These are phyloP conservation scores for Xiphorhynchus erythropygius DNA, from an alignment of 2,797 vertebrate species.

Conservation along the genomic window DNA sequence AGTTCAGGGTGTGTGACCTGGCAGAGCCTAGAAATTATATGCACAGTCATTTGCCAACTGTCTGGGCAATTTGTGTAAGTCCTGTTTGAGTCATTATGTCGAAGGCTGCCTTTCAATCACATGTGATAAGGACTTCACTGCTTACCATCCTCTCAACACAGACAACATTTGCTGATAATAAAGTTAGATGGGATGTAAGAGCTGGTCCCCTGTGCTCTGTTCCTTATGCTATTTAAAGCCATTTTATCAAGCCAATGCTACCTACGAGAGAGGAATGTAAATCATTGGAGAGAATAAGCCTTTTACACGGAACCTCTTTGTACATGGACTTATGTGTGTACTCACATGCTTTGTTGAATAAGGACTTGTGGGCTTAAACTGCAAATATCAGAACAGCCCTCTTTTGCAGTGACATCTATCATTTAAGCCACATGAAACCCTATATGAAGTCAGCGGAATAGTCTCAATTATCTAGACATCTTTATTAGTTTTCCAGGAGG, in stretches of 20 bases:
- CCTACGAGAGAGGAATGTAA: background rate
- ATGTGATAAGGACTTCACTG: background rate
- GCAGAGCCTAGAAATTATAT: background rate
- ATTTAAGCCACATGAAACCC: background rate
- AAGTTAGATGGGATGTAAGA: background rate
- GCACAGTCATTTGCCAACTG: background rate
- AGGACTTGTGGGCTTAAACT: background rate
- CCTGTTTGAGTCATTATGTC: background rate
- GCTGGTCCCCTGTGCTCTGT: background rate
- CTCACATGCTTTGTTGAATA: background rate
- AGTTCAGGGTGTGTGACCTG: background rate
- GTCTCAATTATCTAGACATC: background rate
- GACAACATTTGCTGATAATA: background rate
- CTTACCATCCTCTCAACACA: background rate
- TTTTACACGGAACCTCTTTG: background rate
- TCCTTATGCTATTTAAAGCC: background rate
- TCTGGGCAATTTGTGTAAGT: background rate
- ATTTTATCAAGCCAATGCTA: background rate
- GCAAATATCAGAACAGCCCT: background rate
- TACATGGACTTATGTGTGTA: accelerated
- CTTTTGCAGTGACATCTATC: accelerated
- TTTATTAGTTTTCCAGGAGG: background rate
- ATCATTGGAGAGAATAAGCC: background rate
- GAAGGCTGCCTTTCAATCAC: background rate
- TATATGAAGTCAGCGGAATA: background rate